Conservation (phyloP, 2,888 invertebrate genomes). For the Unio delphinus region DNA sequence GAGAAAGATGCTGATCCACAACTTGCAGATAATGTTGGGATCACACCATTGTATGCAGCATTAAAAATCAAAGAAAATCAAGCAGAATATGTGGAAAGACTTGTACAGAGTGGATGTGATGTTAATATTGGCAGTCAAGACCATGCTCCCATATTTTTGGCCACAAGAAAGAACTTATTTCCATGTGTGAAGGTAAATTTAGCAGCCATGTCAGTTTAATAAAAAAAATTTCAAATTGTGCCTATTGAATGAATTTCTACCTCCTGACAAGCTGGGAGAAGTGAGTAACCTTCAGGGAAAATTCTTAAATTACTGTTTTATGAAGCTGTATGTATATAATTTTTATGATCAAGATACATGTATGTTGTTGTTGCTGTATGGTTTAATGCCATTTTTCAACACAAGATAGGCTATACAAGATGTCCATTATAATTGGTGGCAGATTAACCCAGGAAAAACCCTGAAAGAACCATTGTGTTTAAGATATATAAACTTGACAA, state of each 20-base stretch:
- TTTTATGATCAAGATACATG: no score
- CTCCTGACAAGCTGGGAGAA: no score
- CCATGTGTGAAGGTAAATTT: conserved; percentile 45
- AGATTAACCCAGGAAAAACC: no score
- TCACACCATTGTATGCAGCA: conserved; percentile 55
- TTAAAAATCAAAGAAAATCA: conserved; percentile 35
- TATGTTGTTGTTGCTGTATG: no score
- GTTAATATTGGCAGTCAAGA: conserved; percentile 59
- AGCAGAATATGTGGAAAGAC: conserved; percentile 26
- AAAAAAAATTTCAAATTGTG: neutral
- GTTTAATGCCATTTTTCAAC: no score
- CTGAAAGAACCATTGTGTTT: neutral
- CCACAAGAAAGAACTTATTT: conserved; percentile 47
- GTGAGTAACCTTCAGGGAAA: no score
- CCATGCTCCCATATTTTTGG: conserved; percentile 55
- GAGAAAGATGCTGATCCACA: conserved; percentile 87
- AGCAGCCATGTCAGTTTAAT: neutral
- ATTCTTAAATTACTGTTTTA: no score
- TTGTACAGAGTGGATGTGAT: conserved; percentile 52
- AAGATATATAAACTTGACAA: neutral
- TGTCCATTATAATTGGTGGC: no score
- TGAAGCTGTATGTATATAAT: no score
- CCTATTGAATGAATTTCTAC: no score
- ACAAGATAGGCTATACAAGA: no score
- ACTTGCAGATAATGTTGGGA: conserved; percentile 54